Conservation (phyloP, 1,140 invertebrate species). For the Zaprionus ornatus region DNA sequence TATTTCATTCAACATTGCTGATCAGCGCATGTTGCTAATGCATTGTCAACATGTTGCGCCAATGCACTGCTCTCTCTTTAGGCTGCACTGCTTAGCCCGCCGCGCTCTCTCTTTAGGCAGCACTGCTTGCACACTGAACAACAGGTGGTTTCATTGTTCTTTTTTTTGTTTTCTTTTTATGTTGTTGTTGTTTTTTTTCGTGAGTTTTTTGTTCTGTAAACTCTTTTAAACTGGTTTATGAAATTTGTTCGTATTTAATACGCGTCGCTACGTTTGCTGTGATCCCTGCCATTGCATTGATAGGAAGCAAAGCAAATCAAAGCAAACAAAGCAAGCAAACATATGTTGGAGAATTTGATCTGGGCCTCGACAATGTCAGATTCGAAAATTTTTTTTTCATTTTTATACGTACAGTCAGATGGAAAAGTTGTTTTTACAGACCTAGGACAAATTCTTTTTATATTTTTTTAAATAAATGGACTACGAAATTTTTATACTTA, state of each 20-base stretch:
- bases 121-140: background rate
- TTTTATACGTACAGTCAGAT: too few species aligned
- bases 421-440: too few species aligned
- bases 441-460: too few species aligned
- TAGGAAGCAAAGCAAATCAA: slow-evolving; percentile 37
- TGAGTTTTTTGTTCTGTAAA: slow-evolving; percentile 23
- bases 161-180: slow-evolving; percentile 2
- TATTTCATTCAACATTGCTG: too few species aligned
- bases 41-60: background rate
- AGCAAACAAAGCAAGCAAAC: background rate
- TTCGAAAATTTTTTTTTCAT: background rate
- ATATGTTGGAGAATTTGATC: background rate
- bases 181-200: background rate
- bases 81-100: too few species aligned
- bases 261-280: slow-evolving; percentile 47
- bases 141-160: slow-evolving; percentile 51
- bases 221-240: slow-evolving; percentile 22
- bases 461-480: too few species aligned
- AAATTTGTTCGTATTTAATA: slow-evolving; percentile 14
- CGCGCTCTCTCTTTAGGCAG: background rate
- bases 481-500: too few species aligned
- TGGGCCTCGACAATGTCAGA: background rate
- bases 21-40: background rate
- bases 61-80: too few species aligned
- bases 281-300: slow-evolving; percentile 67